Percentiles rank a stretch among this genome's conserved stretches.
phyloP scores from a whole-genome alignment of 2,113 vertebrate species.

The Nycticorax nycticorax region DNA sequence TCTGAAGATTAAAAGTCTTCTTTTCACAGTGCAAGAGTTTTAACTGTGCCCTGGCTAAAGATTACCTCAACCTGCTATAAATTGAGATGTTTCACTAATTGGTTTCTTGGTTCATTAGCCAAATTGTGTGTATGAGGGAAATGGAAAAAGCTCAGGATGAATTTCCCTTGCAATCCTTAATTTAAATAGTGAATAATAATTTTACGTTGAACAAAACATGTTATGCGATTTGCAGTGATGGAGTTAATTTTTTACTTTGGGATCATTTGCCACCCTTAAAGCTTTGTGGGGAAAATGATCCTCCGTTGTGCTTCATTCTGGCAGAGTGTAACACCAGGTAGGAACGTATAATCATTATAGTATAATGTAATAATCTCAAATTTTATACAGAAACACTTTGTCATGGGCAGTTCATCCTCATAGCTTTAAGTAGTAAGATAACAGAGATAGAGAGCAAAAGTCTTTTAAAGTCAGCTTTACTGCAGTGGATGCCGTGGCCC shows the following conservation, averaged over 20 bases:
- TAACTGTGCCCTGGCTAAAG: slow-evolving; percentile 48
- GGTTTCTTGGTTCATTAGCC: slow-evolving; percentile 60
- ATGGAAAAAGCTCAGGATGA: background rate
- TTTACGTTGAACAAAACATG: background rate
- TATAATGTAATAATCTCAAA: background rate
- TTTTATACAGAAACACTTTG: background rate
- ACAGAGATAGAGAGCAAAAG: background rate
- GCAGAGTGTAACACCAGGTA: background rate
- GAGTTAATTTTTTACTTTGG: background rate
- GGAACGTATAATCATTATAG: background rate
- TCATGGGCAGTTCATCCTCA: background rate
- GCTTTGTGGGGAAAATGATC: background rate
- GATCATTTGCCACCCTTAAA: background rate
- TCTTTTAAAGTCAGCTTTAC: background rate
- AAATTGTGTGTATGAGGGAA: slow-evolving; percentile 8
- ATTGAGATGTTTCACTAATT: slow-evolving; percentile 58
- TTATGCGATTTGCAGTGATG: background rate
- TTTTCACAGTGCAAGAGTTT: slow-evolving; percentile 20
- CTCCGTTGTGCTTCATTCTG: background rate
- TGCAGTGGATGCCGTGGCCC: background rate
- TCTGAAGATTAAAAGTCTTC: background rate
- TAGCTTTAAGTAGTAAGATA: background rate
- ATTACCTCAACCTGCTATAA: slow-evolving; percentile 39
- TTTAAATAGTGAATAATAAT: slow-evolving; percentile 13
- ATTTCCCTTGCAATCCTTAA: slow-evolving; percentile 31